Evolutionary conservation across 2,888 invertebrate species (phyloP).

Genomic region (Oxyscelio sp.): DNA sequence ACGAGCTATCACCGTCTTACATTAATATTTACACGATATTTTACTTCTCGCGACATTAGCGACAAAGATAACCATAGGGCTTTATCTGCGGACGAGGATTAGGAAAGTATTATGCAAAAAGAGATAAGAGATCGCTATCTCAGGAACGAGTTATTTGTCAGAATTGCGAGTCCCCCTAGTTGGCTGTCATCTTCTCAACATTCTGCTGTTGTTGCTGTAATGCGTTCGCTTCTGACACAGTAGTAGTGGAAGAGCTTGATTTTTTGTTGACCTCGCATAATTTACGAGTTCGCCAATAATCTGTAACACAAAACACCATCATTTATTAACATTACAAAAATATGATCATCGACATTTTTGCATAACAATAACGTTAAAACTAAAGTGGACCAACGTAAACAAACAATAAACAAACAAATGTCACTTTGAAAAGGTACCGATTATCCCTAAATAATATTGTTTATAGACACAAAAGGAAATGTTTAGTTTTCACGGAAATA

Average conservation of each 20-base stretch:
- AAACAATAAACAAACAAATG: too few relatives aligned
- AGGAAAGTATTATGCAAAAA: conserved; percentile 33
- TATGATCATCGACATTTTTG: too few relatives aligned
- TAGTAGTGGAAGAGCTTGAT: conserved; percentile 46
- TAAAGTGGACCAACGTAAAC: too few relatives aligned
- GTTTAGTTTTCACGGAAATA: too few relatives aligned
- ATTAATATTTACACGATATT: conserved; percentile 50
- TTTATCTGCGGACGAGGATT: conserved; percentile 22
- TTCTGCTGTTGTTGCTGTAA: conserved; percentile 47
- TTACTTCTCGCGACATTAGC: conserved; percentile 20
- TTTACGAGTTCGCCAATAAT: conserved; percentile 86
- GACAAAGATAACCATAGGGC: conserved; percentile 20
- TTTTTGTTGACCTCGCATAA: conserved; percentile 82
- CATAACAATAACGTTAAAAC: too few relatives aligned
- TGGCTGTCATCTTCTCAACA: conserved; percentile 8
- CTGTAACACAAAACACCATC: conserved; percentile 81
- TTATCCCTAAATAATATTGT: too few relatives aligned
- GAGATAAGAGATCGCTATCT: conserved; percentile 43
- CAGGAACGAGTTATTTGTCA: conserved; percentile 26
- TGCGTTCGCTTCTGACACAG: conserved; percentile 42
- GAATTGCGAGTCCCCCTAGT: conserved; percentile 23
- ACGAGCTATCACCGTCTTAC: conserved; percentile 39
- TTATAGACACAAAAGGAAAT: too few relatives aligned
- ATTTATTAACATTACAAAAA: too few relatives aligned
- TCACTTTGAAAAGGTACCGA: too few relatives aligned